Percentiles rank a stretch among this genome's conserved stretches.
Evolutionary conservation across 1,140 invertebrate species (phyloP).

Genomic region (Homarus americanus): DNA sequence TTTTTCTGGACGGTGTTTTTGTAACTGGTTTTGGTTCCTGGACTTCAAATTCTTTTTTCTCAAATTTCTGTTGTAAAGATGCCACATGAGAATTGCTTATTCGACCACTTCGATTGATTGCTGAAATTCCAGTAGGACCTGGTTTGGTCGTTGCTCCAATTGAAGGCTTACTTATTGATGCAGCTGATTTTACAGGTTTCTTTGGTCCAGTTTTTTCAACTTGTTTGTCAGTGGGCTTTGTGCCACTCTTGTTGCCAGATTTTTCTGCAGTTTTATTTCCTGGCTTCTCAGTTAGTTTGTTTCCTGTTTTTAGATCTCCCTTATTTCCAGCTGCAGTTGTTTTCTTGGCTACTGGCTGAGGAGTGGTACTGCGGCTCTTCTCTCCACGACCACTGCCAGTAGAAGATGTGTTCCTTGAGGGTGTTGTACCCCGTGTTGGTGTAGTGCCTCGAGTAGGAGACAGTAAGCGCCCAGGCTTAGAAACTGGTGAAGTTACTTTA

Average conservation of each 20-base stretch:
- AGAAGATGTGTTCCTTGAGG: slow-evolving; percentile 11
- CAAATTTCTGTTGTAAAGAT: slow-evolving; percentile 74
- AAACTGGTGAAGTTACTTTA: slow-evolving; percentile 42
- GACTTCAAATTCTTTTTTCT: slow-evolving; percentile 66
- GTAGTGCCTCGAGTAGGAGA: slow-evolving; percentile 20
- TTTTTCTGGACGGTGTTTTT: slow-evolving; percentile 52
- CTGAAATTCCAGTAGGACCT: slow-evolving; percentile 18
- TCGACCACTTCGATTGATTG: slow-evolving; percentile 6
- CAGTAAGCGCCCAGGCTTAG: slow-evolving; percentile 44
- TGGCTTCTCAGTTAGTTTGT: slow-evolving; percentile 39
- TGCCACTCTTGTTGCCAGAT: slow-evolving; percentile 12
- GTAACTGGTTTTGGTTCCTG: slow-evolving; percentile 30
- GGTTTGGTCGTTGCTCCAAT: slow-evolving; percentile 2
- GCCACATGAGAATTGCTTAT: slow-evolving; percentile 70
- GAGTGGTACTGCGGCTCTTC: slow-evolving; percentile 53
- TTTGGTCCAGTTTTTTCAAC: slow-evolving; percentile 34
- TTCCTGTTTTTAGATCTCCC: slow-evolving; percentile 4
- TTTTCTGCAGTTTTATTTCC: slow-evolving; percentile 26
- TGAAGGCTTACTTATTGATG: slow-evolving; percentile 29
- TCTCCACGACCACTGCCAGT: slow-evolving; percentile 25
- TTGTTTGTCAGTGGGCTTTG: slow-evolving; percentile 35
- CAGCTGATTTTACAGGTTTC: slow-evolving; percentile 22
- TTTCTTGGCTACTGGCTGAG: slow-evolving; percentile 20
- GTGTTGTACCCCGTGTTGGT: slow-evolving; percentile 28
- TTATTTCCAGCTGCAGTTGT: slow-evolving; percentile 24